Conservation (phyloP, 2,113 vertebrate species). For the Trachemys scripta region DNA sequence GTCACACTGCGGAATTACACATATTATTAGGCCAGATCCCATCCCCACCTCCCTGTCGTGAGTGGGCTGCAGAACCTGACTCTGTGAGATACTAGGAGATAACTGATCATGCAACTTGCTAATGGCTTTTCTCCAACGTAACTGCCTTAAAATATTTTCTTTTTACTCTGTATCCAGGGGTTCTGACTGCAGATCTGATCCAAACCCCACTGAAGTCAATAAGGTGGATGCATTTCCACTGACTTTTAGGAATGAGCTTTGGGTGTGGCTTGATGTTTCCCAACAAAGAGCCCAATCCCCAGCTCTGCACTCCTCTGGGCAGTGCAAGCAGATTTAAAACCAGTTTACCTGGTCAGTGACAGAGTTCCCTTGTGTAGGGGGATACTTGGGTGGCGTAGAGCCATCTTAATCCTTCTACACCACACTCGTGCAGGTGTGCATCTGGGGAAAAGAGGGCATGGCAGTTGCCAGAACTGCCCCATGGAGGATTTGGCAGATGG, state of each 20-base stretch:
- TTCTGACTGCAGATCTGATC: neutral
- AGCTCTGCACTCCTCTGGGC: neutral
- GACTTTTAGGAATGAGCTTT: slow-evolving; percentile 3
- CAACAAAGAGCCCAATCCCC: neutral
- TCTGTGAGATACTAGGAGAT: neutral
- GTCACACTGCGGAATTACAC: neutral
- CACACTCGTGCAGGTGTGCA: fast-evolving
- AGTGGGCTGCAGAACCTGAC: neutral
- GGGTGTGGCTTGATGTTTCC: neutral
- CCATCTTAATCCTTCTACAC: neutral
- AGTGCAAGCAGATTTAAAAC: neutral
- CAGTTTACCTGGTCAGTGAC: too few species aligned
- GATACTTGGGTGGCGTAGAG: too few species aligned
- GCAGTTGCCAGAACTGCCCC: neutral
- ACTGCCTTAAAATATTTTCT: neutral
- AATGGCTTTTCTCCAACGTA: neutral
- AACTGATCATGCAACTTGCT: neutral
- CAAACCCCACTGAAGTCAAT: slow-evolving; percentile 14
- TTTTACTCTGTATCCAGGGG: neutral
- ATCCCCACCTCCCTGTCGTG: fast-evolving
- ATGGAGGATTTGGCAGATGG: neutral
- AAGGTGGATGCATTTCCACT: neutral
- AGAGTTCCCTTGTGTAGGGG: too few species aligned
- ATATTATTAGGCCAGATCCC: neutral
- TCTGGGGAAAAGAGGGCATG: neutral